Base-by-base conservation (phyloP, 2,113 vertebrate genomes). In the Plecturocebus donacophilus region DNA sequence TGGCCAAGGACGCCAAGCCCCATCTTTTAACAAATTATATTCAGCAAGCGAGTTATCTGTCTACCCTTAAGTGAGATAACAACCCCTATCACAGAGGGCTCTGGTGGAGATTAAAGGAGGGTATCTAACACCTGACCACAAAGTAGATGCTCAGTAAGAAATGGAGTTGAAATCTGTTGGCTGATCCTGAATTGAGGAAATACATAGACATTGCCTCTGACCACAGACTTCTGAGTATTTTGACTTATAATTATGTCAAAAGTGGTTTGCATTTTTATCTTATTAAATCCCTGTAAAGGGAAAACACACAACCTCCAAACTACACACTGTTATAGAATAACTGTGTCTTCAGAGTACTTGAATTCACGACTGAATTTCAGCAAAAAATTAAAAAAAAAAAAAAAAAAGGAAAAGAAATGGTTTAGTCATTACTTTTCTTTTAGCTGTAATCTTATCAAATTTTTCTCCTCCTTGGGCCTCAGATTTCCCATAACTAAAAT, bases 201-300 rank as follows among this genome's bases (percentile, higher is more conserved):
- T 40, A 8, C 21, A 45, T 3, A 6, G 20, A 6, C 14, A 64
- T 47, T 19, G 73, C 35, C 13, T 85, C 40, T 77, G 68, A 58
- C 16, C 38, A 47, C 54, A 61, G 27, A 40, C 70, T 54, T 45
- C 23, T 91, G 40, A 13, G 5, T 32, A 42, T 54, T 90, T 82
- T 68, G 47, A 81, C 32, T 70, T 38, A 20, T 30, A 58, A 42
- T 40, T 89, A 47, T 86, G 94, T 95, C 79, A 89, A 68, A 93
- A 25, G 83, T 40, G 88, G 35, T 76, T 91, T 91, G 90, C 38
- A 83, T 96, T 95, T 96, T 97, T 93, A 96, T 96, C 95, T 58
- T 61, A 97, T 95, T 94, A 95, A 95, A 80, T 95, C 70, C 32
- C 38, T 56, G 0, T 58, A 96, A 94, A 96, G 83, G 89, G 89